phyloP scores from a whole-genome alignment of 2,113 vertebrate genomes.

The Ochotona princeps region DNA sequence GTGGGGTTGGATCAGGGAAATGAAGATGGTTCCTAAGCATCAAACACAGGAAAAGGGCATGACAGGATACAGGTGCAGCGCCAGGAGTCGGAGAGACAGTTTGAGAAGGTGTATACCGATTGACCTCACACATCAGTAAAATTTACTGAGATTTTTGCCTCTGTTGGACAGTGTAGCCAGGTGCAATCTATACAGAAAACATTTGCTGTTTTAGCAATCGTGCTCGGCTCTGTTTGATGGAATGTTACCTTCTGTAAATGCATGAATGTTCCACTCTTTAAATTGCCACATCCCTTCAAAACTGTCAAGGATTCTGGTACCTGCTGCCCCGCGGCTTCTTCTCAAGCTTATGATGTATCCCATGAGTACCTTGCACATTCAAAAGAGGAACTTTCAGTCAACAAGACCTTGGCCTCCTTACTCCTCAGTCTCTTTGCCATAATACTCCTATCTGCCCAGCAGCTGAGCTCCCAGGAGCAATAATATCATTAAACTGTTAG shows the following conservation, averaged over 20 bases:
- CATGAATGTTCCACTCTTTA: background rate
- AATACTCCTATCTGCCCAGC: background rate
- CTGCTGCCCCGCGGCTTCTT: background rate
- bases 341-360: background rate
- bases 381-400: background rate
- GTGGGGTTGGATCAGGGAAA: background rate
- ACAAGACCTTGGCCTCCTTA: background rate
- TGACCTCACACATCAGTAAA: background rate
- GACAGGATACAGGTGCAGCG: no score
- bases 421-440: no score
- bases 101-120: background rate
- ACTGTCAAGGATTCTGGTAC: background rate
- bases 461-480: background rate
- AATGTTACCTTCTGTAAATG: background rate
- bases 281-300: background rate
- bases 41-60: no score
- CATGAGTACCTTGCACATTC: background rate
- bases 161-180: background rate
- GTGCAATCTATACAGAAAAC: background rate
- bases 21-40: background rate
- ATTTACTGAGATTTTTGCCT: background rate
- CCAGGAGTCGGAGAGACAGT: background rate
- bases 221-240: background rate
- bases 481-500: background rate
- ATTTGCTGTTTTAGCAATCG: background rate